phyloP scores from a whole-genome alignment of 2,113 vertebrate genomes.

The Dipodomys stephensi region DNA sequence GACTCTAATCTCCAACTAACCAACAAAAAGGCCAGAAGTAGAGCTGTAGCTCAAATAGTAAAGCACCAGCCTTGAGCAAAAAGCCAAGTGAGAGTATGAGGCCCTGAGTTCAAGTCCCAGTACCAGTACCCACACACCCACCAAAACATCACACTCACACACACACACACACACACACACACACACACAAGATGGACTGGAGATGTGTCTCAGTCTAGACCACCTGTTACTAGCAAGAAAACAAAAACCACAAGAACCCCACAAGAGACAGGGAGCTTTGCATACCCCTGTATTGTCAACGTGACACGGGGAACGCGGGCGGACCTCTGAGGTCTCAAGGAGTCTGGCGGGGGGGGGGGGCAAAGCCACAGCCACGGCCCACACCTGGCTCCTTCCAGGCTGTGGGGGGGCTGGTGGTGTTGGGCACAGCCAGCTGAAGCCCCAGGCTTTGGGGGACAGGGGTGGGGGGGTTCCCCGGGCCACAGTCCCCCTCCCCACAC shows the following conservation, averaged over 20 bases:
- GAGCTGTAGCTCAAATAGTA: too few species aligned
- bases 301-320: not conserved
- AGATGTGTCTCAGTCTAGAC: too few species aligned
- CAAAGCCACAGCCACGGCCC: not conserved
- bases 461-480: too few species aligned
- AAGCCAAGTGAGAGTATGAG: not conserved
- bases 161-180: too few species aligned
- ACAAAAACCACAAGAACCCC: not conserved
- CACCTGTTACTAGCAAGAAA: too few species aligned
- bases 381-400: not conserved
- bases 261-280: not conserved
- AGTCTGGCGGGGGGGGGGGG: constrained; percentile 56
- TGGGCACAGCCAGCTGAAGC: not conserved
- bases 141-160: too few species aligned
- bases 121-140: not conserved
- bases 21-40: too few species aligned
- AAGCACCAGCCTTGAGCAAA: too few species aligned
- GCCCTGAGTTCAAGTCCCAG: not conserved
- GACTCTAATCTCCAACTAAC: too few species aligned
- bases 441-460: not conserved
- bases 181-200: too few species aligned
- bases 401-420: not conserved
- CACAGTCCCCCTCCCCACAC: too few species aligned
- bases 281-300: constrained; percentile 66
- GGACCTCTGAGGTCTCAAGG: constrained; percentile 59